phyloP scores from a whole-genome alignment of 2,888 invertebrate species.

The Brachypalpus laphriformis region DNA sequence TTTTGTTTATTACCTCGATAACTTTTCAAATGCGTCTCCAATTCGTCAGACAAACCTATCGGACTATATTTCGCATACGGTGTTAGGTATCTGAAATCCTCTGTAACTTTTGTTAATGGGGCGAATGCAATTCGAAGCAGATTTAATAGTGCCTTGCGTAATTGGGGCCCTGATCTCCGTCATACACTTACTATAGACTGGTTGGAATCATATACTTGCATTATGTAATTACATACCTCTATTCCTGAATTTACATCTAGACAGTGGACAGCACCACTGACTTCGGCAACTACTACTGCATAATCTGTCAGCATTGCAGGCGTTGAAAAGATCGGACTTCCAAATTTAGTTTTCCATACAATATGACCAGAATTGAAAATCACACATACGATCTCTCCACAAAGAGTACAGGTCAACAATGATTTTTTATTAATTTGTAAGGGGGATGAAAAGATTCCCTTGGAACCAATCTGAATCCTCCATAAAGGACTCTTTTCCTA shows the following conservation, averaged over 20 bases:
- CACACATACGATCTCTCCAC: conserved; percentile 84
- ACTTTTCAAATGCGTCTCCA: no score
- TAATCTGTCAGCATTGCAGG: conserved; percentile 80
- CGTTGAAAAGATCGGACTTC: conserved; percentile 86
- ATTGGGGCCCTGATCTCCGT: no score
- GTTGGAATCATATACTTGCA: no score
- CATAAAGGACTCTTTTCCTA: conserved; percentile 75
- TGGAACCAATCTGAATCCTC: conserved; percentile 80
- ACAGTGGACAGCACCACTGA: conserved; percentile 84
- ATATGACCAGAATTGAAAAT: conserved; percentile 82
- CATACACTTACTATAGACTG: no score
- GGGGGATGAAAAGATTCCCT: conserved; percentile 84
- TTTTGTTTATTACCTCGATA: no score
- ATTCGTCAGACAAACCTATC: no score
- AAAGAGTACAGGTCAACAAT: conserved; percentile 84
- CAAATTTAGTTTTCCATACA: conserved; percentile 83
- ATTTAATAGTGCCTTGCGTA: no score
- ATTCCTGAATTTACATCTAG: conserved; percentile 84
- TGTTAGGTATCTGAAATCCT: no score
- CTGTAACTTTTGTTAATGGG: no score
- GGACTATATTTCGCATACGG: no score
- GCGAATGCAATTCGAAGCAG: no score
- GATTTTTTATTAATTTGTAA: conserved; percentile 77
- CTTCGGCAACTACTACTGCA: conserved; percentile 79
- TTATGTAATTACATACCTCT: conserved; percentile 81